Conservation (phyloP, 1,140 invertebrate species). For the Caenorhabditis tropicalis region DNA sequence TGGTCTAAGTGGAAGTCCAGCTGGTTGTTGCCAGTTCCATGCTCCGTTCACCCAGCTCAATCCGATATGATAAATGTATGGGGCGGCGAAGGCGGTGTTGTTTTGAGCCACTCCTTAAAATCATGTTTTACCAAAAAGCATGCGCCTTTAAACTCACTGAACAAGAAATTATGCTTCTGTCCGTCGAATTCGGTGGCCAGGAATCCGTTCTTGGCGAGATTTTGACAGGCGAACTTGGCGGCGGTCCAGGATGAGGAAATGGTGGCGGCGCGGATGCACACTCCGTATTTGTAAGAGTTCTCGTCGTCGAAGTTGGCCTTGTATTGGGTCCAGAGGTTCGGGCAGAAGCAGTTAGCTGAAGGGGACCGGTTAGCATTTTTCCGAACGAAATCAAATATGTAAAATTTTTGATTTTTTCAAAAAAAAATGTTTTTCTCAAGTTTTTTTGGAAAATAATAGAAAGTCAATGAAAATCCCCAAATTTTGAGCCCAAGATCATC, state of each 20-base stretch:
- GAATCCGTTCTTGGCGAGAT: conserved; percentile 32
- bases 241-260: conserved; percentile 35
- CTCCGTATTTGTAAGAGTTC: conserved; percentile 41
- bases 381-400: no score
- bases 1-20: conserved; percentile 10
- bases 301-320: conserved; percentile 27
- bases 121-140: neutral
- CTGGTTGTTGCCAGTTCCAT: conserved; percentile 33
- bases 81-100: conserved; percentile 36
- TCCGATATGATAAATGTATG: conserved; percentile 46
- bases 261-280: conserved; percentile 19
- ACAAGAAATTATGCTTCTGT: conserved; percentile 25
- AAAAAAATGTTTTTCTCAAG: no score
- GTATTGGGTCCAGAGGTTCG: conserved; percentile 24
- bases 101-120: conserved; percentile 8
- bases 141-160: neutral
- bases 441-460: no score
- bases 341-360: conserved; percentile 37
- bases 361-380: neutral
- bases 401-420: no score
- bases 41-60: conserved; percentile 30
- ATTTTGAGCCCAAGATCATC: no score
- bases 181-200: neutral
- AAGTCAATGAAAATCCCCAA: no score
- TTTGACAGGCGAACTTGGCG: conserved; percentile 35